These are phyloP conservation scores for Percopsis omiscomaycus DNA, from an alignment of 2,797 vertebrate genomes.

Conservation along the genomic window DNA sequence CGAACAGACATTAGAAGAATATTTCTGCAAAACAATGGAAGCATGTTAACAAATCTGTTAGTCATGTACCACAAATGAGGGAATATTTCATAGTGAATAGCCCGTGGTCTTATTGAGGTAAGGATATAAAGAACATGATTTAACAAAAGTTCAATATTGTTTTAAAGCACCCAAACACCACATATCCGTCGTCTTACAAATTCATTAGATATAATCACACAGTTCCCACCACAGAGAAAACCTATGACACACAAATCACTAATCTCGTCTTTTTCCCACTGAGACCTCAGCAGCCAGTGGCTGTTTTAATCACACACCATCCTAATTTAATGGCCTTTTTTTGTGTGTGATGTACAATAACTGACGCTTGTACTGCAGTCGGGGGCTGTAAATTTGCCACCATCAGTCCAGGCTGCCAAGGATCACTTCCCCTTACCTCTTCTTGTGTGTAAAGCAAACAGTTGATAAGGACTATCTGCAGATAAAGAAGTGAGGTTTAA, in stretches of 20 bases:
- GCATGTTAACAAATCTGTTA: too few relatives aligned
- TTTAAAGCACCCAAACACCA: too few relatives aligned
- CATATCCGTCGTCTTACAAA: not conserved
- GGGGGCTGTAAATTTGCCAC: slow-evolving; percentile 65
- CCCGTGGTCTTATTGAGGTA: too few relatives aligned
- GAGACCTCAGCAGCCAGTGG: slow-evolving; percentile 2
- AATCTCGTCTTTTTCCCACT: slow-evolving; percentile 3
- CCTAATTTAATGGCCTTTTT: slow-evolving; percentile 45
- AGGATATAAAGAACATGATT: too few relatives aligned
- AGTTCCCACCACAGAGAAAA: too few relatives aligned
- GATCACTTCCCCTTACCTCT: slow-evolving; percentile 46
- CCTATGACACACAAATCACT: not conserved
- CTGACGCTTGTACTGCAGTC: slow-evolving; percentile 62
- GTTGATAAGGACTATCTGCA: slow-evolving; percentile 50
- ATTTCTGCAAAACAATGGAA: too few relatives aligned
- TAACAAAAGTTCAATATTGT: too few relatives aligned
- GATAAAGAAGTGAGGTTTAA: slow-evolving; percentile 53
- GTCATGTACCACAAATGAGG: too few relatives aligned
- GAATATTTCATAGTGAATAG: too few relatives aligned
- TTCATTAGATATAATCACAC: not conserved
- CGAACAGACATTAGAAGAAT: too few relatives aligned
- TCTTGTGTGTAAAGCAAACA: slow-evolving; percentile 64
- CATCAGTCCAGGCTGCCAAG: slow-evolving; percentile 50
- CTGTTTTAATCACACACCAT: slow-evolving; percentile 26
- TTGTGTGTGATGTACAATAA: slow-evolving; percentile 38